Evolutionary conservation across 2,113 vertebrate species (phyloP).

Genomic region (Eublepharis macularius): DNA sequence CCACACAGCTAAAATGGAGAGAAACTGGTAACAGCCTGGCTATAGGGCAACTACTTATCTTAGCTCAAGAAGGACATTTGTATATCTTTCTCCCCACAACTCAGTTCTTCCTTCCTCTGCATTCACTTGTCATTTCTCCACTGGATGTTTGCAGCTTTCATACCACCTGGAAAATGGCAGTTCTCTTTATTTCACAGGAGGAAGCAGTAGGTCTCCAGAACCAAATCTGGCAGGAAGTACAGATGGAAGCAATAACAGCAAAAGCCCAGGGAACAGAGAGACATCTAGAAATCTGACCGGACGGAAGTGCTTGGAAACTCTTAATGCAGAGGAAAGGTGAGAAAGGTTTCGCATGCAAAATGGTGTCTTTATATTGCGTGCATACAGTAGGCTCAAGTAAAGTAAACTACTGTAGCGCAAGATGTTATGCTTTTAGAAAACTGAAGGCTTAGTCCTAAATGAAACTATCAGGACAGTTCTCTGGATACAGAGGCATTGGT

Average conservation of each 20-base stretch:
- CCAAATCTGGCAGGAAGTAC: slow-evolving; percentile 49
- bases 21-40: background rate
- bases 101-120: no score
- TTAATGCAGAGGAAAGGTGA: slow-evolving; percentile 78
- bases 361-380: background rate
- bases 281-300: slow-evolving; percentile 23
- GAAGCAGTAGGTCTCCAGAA: slow-evolving; percentile 52
- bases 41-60: background rate
- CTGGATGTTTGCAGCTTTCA: background rate
- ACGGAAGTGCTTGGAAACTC: slow-evolving; percentile 31
- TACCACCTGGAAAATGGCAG: background rate
- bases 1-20: no score
- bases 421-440: background rate
- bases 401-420: background rate
- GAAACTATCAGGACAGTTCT: background rate
- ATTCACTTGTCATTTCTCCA: background rate
- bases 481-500: slow-evolving; percentile 1
- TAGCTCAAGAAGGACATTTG: background rate
- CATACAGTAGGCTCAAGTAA: background rate
- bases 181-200: slow-evolving; percentile 62
- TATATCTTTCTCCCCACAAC: background rate
- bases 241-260: slow-evolving; percentile 18
- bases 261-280: slow-evolving; percentile 14
- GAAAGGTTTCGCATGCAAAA: background rate
- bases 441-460: background rate